phyloP scores from a whole-genome alignment of 2,888 invertebrate species.

The Monopis laevigella region DNA sequence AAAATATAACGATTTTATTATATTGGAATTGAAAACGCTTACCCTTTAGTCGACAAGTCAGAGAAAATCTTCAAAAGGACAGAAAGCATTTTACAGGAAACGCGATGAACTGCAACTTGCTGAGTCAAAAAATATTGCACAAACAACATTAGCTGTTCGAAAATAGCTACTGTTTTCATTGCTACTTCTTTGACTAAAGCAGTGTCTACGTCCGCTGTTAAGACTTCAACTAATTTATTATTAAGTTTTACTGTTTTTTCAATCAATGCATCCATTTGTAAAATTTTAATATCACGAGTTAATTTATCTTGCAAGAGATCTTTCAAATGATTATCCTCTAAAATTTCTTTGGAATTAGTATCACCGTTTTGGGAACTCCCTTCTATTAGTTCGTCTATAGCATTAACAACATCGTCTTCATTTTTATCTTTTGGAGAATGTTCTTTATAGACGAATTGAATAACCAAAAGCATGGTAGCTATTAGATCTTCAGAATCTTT shows the following conservation, averaged over 20 bases:
- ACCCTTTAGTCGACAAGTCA: slow-evolving; percentile 77
- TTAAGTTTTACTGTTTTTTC: slow-evolving; percentile 46
- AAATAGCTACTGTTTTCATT: slow-evolving; percentile 69
- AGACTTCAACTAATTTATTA: slow-evolving; percentile 44
- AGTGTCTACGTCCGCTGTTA: slow-evolving; percentile 29
- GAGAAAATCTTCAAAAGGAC: slow-evolving; percentile 86
- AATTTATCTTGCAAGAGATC: slow-evolving; percentile 72
- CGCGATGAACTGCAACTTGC: slow-evolving; percentile 79
- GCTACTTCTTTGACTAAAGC: slow-evolving; percentile 39
- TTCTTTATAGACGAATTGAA: slow-evolving; percentile 50
- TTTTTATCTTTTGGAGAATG: slow-evolving; percentile 35
- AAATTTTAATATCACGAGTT: slow-evolving; percentile 63
- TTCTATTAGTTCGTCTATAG: slow-evolving; percentile 45
- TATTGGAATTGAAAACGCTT: slow-evolving; percentile 29
- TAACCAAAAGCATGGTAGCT: slow-evolving; percentile 38
- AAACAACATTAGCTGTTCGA: slow-evolving; percentile 80
- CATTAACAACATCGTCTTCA: slow-evolving; percentile 37
- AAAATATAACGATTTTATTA: neutral
- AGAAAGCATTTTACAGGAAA: slow-evolving; percentile 84
- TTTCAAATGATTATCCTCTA: slow-evolving; percentile 74
- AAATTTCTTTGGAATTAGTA: slow-evolving; percentile 55
- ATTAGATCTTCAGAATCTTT: slow-evolving; percentile 38
- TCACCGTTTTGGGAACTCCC: slow-evolving; percentile 29
- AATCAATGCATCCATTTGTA: slow-evolving; percentile 64
- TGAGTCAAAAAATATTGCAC: slow-evolving; percentile 83